phyloP scores from a whole-genome alignment of 1,140 invertebrate species.

The Cyclargus thomasi region DNA sequence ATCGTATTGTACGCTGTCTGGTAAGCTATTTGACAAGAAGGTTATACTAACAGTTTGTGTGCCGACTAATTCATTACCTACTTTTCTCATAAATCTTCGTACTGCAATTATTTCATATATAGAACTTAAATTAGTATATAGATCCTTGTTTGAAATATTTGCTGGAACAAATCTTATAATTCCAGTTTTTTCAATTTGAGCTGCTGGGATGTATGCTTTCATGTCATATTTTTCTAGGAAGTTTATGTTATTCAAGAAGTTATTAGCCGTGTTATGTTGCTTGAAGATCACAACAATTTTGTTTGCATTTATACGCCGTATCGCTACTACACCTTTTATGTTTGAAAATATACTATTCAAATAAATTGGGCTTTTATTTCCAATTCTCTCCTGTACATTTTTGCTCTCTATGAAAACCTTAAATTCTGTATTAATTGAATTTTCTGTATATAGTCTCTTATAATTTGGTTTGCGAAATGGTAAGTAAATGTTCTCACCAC shows the following conservation, averaged over 20 bases:
- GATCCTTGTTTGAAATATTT: slow-evolving; percentile 26
- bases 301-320: slow-evolving; percentile 20
- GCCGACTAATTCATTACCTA: slow-evolving; percentile 4
- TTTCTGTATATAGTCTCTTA: slow-evolving; percentile 19
- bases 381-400: too few relatives aligned
- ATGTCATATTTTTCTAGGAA: slow-evolving; percentile 27
- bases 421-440: slow-evolving; percentile 19
- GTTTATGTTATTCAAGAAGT: slow-evolving; percentile 22
- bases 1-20: slow-evolving; percentile 19
- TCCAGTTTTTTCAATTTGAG: slow-evolving; percentile 28
- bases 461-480: slow-evolving; percentile 20
- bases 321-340: slow-evolving; percentile 23
- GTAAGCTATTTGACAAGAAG: slow-evolving; percentile 12
- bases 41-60: slow-evolving; percentile 28
- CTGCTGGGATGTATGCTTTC: slow-evolving; percentile 28
- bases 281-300: slow-evolving; percentile 28
- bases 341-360: slow-evolving; percentile 28
- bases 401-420: slow-evolving; percentile 25
- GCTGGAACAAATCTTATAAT: slow-evolving; percentile 27
- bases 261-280: slow-evolving; percentile 28
- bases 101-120: slow-evolving; percentile 28
- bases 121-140: slow-evolving; percentile 24
- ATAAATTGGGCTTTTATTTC: slow-evolving; percentile 14
- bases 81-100: slow-evolving; percentile 24
- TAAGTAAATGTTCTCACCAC: slow-evolving; percentile 17